Evolutionary conservation across 2,113 vertebrate species (phyloP), one percentile per base, ranked within the genome.

Genomic region (Manacus vitellinus): DNA sequence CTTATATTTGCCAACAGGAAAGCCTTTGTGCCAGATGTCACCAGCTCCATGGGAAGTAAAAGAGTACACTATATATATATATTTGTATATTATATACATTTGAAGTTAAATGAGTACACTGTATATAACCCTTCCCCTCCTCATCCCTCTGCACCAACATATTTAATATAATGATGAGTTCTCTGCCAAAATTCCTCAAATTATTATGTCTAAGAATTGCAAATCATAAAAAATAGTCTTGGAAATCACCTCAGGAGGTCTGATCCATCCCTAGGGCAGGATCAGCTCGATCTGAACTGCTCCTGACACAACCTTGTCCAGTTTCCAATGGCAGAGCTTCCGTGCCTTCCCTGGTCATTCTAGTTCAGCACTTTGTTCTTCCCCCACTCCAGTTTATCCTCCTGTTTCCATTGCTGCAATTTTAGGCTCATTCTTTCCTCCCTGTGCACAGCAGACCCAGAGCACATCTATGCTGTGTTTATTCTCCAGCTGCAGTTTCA

Each of bases 141-240:
- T 37, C 4, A 3, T 52, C 67, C 79, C 79, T 43, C 6, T 46
- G 88, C 82, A 4, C 62, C 23, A 28, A 41, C 12, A 4, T 23
- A 19, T 70, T 93, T n/a, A 55, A 37, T n/a, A 49, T 8, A 61
- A 6, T 1, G 14, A 41, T 23, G 76, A 84, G 20, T 28, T 66
- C 47, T 80, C 37, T 74, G 95, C 89, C 90, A 94, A 94, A 88
- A 95, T 93, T 73, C 85, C 82, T 95, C 67, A 19, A 8, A 52
- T 85, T 88, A n/a, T 75, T 85, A 31, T 79, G 85, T 61, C 75
- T 72, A 31, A 72, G 37, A 23, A 56, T 44, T 59, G 35, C 28
- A 86, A 75, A 75, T 51, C 37, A 1, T 14, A 35, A n/a, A 49
- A 66, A 84, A 47, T 8, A 84, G 52, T 33, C 47, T 75, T 44